These are phyloP conservation scores for Microctenopoma lineatum DNA, from an alignment of 2,797 vertebrate genomes.

Conservation along the genomic window DNA sequence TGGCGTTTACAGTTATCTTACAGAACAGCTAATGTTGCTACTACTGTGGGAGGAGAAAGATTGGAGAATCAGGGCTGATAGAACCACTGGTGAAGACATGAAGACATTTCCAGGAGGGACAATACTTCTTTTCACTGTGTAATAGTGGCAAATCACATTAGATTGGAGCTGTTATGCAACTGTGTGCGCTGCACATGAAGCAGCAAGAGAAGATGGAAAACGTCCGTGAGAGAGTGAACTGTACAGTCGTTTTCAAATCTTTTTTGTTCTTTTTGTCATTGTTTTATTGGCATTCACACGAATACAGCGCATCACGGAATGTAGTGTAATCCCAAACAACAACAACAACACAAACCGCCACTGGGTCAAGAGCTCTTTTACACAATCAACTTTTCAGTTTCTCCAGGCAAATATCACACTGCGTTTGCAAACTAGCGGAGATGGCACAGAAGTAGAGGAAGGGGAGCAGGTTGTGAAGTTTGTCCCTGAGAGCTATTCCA, in stretches of 20 bases:
- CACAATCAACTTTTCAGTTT: conserved; percentile 6
- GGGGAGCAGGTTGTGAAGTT: conserved; percentile 55
- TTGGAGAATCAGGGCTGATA: too few relatives aligned
- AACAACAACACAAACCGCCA: neutral
- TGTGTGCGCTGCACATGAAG: neutral
- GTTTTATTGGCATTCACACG: too few relatives aligned
- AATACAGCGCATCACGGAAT: too few relatives aligned
- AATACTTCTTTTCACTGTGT: conserved; percentile 1
- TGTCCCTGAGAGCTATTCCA: conserved; percentile 55
- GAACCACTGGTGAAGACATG: neutral
- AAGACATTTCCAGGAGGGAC: neutral
- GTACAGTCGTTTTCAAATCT: too few relatives aligned
- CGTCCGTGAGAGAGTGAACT: neutral
- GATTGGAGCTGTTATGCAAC: neutral
- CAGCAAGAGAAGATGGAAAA: neutral
- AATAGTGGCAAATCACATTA: neutral
- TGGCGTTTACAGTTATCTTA: conserved; percentile 18
- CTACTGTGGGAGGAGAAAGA: neutral
- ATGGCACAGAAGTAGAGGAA: conserved; percentile 41
- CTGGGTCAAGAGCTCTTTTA: neutral
- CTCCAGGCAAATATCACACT: conserved; percentile 40
- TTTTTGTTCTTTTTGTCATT: too few relatives aligned
- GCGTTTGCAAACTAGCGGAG: conserved; percentile 37
- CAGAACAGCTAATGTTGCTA: conserved; percentile 1
- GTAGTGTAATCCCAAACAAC: neutral